Evolutionary conservation across 2,888 invertebrate species (phyloP).

Genomic region (Unio delphinus): DNA sequence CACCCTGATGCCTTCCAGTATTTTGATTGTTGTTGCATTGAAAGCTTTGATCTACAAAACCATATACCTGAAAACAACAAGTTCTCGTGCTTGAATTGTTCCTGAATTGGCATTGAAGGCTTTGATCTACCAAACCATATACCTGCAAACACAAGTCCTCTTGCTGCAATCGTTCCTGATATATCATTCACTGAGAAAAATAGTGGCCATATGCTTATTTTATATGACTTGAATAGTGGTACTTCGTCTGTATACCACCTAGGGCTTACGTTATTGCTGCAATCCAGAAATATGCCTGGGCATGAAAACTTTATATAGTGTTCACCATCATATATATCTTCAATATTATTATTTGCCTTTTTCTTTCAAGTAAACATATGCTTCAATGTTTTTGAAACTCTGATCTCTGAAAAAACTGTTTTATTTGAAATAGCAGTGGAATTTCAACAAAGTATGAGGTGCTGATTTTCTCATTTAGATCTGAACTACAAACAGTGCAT

Average conservation of each 20-base stretch:
- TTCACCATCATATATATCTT: conserved; percentile 12
- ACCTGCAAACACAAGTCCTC: conserved; percentile 12
- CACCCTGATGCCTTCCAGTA: conserved; percentile 12
- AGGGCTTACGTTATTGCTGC: conserved; percentile 6
- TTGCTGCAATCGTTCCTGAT: conserved; percentile 3
- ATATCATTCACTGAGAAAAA: conserved; percentile 10
- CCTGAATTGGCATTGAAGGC: conserved; percentile 7
- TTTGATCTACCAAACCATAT: conserved; percentile 11
- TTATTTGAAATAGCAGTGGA: conserved; percentile 1
- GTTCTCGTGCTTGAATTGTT: too few species aligned
- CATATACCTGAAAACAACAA: too few species aligned
- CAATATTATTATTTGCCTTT: background rate
- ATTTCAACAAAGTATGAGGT: conserved; percentile 7
- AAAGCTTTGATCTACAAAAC: too few species aligned
- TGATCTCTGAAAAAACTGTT: conserved; percentile 4
- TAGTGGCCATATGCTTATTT: conserved; percentile 8
- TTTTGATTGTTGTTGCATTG: conserved; percentile 3
- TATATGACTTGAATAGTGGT: conserved; percentile 11
- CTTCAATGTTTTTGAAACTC: conserved; percentile 1
- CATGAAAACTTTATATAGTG: background rate
- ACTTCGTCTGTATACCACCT: conserved; percentile 13
- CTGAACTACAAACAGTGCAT: background rate
- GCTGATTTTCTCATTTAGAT: background rate
- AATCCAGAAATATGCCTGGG: background rate
- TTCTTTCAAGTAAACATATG: conserved; percentile 1